phyloP scores from a whole-genome alignment of 2,113 vertebrate genomes.

The Mobula hypostoma region DNA sequence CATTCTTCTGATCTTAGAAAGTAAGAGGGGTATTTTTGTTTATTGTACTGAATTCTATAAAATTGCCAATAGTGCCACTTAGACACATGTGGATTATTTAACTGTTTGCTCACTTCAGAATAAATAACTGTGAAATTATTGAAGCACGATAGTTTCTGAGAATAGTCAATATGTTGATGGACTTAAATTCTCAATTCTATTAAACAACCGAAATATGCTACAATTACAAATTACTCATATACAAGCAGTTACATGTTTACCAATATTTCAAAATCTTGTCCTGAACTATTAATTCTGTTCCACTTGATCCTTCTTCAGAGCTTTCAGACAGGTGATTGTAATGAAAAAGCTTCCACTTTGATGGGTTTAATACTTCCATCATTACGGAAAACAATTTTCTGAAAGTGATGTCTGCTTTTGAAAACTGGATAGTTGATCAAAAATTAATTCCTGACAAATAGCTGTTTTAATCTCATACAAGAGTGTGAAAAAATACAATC shows the following conservation, averaged over 20 bases:
- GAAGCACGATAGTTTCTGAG: not conserved
- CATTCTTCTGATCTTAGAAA: not conserved
- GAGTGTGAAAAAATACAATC: not conserved
- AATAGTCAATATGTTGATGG: not conserved
- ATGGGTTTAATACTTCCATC: not conserved
- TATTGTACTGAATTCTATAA: not conserved
- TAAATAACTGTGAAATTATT: not conserved
- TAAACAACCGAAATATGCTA: not conserved
- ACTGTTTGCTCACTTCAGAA: not conserved
- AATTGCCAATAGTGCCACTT: not conserved
- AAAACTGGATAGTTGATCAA: not conserved
- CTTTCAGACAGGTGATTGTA: not conserved
- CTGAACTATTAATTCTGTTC: not conserved
- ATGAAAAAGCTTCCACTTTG: not conserved
- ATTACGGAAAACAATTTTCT: not conserved
- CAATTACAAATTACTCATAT: not conserved
- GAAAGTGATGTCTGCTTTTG: conserved; percentile 11
- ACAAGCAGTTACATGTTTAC: not conserved
- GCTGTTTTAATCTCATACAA: not conserved
- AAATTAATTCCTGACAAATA: not conserved
- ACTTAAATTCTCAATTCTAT: not conserved
- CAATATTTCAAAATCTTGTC: not conserved
- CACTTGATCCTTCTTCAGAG: not conserved
- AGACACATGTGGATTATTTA: not conserved
- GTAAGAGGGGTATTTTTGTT: not conserved